Evolutionary conservation across 2,113 vertebrate genomes (phyloP).

Genomic region (Muntiacus reevesi): DNA sequence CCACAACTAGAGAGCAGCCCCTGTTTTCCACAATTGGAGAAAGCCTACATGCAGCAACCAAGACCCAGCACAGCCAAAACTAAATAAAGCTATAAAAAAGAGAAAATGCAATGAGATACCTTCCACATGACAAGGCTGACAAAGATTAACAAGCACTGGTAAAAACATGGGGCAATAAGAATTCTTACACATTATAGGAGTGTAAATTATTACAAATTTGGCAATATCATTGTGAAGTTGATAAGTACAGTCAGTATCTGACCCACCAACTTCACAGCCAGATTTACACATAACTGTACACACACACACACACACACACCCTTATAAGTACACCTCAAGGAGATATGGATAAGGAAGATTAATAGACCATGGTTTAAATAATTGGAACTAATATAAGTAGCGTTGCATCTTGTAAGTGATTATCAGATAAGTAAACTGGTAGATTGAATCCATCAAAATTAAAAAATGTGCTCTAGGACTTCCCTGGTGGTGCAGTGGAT

Average conservation of each 20-base stretch:
- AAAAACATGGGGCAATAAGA: neutral
- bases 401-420: neutral
- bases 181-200: neutral
- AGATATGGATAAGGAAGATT: neutral
- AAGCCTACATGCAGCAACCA: neutral
- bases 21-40: neutral
- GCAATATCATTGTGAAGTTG: neutral
- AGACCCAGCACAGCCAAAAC: neutral
- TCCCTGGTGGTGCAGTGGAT: neutral
- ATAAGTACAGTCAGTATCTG: neutral
- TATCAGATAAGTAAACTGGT: neutral
- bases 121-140: neutral
- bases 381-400: neutral
- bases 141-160: neutral
- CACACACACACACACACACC: neutral
- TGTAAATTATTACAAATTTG: neutral
- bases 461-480: neutral
- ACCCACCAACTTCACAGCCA: neutral
- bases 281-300: neutral
- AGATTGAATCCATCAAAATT: neutral
- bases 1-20: neutral
- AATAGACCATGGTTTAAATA: neutral
- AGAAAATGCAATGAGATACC: neutral
- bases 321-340: neutral
- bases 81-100: neutral